A percentile compares a stretch with the other conserved stretches of the same genome.
Conservation (phyloP, 2,113 vertebrate genomes). For the Plectropomus leopardus region DNA sequence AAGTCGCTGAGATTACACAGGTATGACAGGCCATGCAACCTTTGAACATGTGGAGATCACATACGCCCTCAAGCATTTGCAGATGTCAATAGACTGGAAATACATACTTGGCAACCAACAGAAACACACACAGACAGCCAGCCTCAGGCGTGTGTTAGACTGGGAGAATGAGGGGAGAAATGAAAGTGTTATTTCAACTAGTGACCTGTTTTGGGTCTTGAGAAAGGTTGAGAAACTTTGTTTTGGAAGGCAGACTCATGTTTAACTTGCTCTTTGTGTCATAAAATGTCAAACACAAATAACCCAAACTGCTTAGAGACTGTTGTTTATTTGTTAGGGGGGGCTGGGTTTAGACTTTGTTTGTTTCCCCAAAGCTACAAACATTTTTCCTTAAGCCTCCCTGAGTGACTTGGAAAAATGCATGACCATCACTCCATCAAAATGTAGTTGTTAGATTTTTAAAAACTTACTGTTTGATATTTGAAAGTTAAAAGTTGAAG, state of each 20-base stretch:
- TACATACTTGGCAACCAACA: not conserved
- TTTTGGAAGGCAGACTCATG: not conserved
- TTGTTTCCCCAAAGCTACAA: too few relatives aligned
- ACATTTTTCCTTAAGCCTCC: too few relatives aligned
- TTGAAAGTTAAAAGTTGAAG: too few relatives aligned
- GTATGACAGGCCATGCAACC: not conserved
- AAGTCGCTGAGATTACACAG: not conserved
- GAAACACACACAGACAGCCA: not conserved
- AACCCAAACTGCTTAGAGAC: not conserved
- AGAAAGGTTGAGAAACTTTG: not conserved
- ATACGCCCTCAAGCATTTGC: not conserved
- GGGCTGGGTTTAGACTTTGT: too few relatives aligned
- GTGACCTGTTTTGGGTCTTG: not conserved
- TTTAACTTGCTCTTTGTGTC: not conserved
- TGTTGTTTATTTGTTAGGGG: too few relatives aligned
- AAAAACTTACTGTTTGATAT: too few relatives aligned
- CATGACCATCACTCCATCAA: too few relatives aligned
- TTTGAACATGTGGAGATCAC: conserved; percentile 9
- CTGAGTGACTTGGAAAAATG: too few relatives aligned
- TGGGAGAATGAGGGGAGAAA: not conserved
- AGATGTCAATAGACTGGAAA: not conserved
- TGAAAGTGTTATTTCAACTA: not conserved
- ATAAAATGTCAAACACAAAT: not conserved
- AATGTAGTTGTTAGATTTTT: too few relatives aligned
- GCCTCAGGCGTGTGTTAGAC: not conserved